Base-by-base conservation (phyloP, 2,888 invertebrate species). In the Melanchra persicariae region DNA sequence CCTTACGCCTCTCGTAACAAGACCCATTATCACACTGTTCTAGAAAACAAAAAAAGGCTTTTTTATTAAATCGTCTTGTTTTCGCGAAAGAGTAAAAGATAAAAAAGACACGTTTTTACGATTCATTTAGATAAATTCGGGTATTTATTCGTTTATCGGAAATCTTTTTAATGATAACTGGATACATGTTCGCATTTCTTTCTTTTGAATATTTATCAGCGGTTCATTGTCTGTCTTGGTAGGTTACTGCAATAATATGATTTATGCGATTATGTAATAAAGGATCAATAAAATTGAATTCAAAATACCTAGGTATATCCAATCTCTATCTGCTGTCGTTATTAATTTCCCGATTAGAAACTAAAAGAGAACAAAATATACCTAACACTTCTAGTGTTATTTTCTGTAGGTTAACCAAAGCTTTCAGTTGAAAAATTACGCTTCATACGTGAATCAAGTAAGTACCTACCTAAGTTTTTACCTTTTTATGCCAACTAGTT, bases 111-210 rank as follows among this genome's bases (percentile, higher is more conserved):
- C 47, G 65, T 70, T 62, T 67, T 64, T 70, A 74, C 65, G 66
- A 74, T 70, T 64, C 26, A 75, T 77, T 76, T 63, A 66, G 75
- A 82, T 78, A 66, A 57, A 65, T 59, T 62, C 30, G 51, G 61
- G 58, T 69, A 69, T 65, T 63, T 63, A 55, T 61, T 67, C 34
- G 26, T 37, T 72, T 74, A 79, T 77, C 72, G 60, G 26, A 62
- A 73, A 74, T 72, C 54, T 52, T 83, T 79, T 69, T 64, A 43
- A 47, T 51, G 70, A 81, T 83, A 70, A 26, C 52, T 26, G 12
- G n/a, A 57, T 40, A 63, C 37, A 37, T 61, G 24, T 63, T 58
- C 57, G 30, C 43, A 57, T 64, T 69, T 70, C 57, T 76, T 70
- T 67, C 52, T 61, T 63, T 52, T 26, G 9, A 47, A 70, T 26